phyloP scores from a whole-genome alignment of 2,113 vertebrate genomes.

The Urocolius indicus region DNA sequence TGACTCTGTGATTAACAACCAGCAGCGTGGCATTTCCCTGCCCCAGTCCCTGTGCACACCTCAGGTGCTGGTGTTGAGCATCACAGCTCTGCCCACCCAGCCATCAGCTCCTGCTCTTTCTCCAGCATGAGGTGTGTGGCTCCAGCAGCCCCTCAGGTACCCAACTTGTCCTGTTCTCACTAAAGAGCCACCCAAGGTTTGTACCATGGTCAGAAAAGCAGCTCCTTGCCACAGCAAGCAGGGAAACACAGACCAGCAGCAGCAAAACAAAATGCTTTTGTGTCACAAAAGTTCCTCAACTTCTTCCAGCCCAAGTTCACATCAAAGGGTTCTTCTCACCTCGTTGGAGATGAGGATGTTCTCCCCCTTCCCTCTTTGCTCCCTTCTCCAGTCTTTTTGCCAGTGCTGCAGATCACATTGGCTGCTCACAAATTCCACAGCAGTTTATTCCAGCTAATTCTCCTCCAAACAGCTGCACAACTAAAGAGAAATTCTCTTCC shows the following conservation, averaged over 20 bases:
- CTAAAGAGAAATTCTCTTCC: slow-evolving; percentile 3
- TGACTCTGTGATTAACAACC: neutral
- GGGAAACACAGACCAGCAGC: rapidly evolving
- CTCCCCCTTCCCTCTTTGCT: neutral
- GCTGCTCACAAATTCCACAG: neutral
- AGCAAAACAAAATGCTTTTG: neutral
- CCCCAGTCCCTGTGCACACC: rapidly evolving
- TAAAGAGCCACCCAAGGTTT: rapidly evolving
- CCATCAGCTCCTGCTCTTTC: neutral
- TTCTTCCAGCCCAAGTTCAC: neutral
- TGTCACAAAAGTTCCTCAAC: neutral
- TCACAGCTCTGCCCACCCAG: rapidly evolving
- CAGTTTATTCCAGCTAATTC: slow-evolving; percentile 10
- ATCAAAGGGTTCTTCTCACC: neutral
- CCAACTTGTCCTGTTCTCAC: rapidly evolving
- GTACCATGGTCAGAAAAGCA: neutral
- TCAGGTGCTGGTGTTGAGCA: neutral
- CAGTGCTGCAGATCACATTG: neutral
- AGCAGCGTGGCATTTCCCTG: rapidly evolving
- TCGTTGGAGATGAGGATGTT: rapidly evolving
- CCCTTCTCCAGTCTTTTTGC: neutral
- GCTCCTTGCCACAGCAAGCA: neutral
- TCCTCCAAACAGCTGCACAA: slow-evolving; percentile 40
- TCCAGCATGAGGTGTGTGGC: rapidly evolving
- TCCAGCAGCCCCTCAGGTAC: rapidly evolving